Conservation (phyloP, 1,140 invertebrate species). For the Archegozetes longisetosus region DNA sequence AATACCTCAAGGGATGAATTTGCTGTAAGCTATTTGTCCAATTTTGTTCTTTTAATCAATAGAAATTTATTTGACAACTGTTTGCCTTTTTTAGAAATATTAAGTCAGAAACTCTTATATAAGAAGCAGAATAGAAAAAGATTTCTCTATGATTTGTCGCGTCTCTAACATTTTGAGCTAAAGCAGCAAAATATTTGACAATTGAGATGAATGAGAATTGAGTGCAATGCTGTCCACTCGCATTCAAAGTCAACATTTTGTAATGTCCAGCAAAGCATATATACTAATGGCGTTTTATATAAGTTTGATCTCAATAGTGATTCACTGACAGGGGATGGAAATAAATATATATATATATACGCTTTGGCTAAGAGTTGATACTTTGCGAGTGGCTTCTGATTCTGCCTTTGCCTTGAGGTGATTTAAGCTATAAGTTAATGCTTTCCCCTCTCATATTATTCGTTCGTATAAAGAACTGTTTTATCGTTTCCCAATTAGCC, state of each 20-base stretch:
- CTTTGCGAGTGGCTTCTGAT: neutral
- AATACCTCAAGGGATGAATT: too few species aligned
- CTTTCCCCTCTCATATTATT: neutral
- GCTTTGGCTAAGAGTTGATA: too few species aligned
- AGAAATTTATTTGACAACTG: neutral
- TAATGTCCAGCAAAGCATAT: neutral
- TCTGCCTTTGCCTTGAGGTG: neutral
- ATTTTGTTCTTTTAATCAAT: neutral
- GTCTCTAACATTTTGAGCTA: neutral
- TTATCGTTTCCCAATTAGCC: too few species aligned
- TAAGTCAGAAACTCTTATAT: neutral
- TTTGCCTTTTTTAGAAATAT: neutral
- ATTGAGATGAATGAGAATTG: neutral
- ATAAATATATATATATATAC: too few species aligned
- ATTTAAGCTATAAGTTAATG: neutral
- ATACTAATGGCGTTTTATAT: neutral
- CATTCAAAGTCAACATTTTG: neutral
- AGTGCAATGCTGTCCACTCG: neutral
- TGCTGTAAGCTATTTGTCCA: too few species aligned
- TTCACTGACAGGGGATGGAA: too few species aligned
- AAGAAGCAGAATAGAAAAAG: too few species aligned
- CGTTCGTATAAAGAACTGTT: too few species aligned
- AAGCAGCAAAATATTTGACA: neutral
- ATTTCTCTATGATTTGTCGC: too few species aligned
- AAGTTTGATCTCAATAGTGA: neutral